phyloP scores from a whole-genome alignment of 2,113 vertebrate species.

The Maccullochella peelii region DNA sequence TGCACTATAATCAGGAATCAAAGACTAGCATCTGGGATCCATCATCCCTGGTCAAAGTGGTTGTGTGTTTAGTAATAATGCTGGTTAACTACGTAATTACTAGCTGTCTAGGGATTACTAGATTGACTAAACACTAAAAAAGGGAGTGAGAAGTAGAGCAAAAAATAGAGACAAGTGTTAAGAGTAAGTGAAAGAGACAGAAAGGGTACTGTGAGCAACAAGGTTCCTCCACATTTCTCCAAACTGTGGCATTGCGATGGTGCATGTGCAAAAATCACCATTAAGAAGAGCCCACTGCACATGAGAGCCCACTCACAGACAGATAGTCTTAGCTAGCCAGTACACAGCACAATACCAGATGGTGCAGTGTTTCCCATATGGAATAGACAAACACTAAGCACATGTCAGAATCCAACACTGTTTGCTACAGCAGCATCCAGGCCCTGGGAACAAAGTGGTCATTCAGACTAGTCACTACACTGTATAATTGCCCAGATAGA shows the following conservation, averaged over 20 bases:
- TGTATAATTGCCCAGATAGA: conserved; percentile 92
- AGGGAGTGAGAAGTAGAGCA: conserved; percentile 32
- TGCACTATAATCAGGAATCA: conserved; percentile 84
- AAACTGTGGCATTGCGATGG: conserved; percentile 53
- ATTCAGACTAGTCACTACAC: conserved; percentile 88
- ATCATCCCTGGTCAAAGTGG: conserved; percentile 77
- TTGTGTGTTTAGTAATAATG: conserved; percentile 77
- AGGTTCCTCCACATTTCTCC: conserved; percentile 57
- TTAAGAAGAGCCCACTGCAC: conserved; percentile 61
- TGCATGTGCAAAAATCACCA: conserved; percentile 67
- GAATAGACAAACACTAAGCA: conserved; percentile 80
- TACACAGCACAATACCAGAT: conserved; percentile 81
- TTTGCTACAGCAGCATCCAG: conserved; percentile 82
- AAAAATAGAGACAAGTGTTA: conserved; percentile 46
- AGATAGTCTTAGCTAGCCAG: conserved; percentile 73
- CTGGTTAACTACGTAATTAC: conserved; percentile 82
- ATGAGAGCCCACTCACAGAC: conserved; percentile 69
- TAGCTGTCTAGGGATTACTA: conserved; percentile 78
- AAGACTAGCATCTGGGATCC: conserved; percentile 77
- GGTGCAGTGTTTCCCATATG: conserved; percentile 82
- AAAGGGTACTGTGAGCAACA: conserved; percentile 30
- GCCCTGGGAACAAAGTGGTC: conserved; percentile 92
- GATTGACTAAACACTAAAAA: conserved; percentile 62
- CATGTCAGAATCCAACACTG: conserved; percentile 83
- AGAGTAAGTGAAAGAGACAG: conserved; percentile 40